A percentile compares a stretch with the other conserved stretches of the same genome.
phyloP scores from a whole-genome alignment of 1,140 invertebrate species.

The Diachasmimorpha longicaudata region DNA sequence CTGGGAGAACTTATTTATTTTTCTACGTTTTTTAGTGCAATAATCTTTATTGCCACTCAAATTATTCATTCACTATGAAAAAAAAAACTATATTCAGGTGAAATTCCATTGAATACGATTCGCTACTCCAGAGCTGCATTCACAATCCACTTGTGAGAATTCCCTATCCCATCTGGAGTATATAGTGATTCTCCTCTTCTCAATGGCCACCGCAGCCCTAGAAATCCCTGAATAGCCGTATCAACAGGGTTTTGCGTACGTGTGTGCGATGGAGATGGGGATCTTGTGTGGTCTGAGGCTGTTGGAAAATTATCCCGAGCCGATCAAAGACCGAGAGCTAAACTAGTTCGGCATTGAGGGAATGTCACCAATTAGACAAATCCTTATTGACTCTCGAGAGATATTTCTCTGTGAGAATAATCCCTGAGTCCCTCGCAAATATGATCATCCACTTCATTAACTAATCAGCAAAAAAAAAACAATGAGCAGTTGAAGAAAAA shows the following conservation, averaged over 20 bases:
- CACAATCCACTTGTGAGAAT: conserved; percentile 1
- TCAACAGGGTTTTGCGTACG: background rate
- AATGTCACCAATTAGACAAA: conserved; percentile 18
- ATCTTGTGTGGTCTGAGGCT: background rate
- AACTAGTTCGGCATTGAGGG: background rate
- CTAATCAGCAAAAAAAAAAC: no score
- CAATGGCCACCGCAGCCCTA: background rate
- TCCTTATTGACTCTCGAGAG: background rate
- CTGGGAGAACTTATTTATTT: no score
- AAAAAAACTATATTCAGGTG: conserved; percentile 6
- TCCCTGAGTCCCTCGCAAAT: no score
- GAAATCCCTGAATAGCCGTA: conserved; percentile 6
- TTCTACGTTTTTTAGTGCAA: background rate
- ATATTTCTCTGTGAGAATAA: background rate
- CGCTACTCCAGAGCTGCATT: background rate
- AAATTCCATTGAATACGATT: background rate
- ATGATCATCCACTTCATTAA: no score
- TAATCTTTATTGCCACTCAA: background rate
- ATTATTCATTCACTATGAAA: background rate
- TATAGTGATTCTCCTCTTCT: background rate
- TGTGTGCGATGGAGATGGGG: background rate
- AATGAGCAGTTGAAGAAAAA: no score
- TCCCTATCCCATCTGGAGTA: background rate
- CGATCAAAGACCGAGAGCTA: conserved; percentile 16
- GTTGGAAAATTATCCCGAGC: conserved; percentile 15